Evolutionary conservation across 1,140 invertebrate species (phyloP), one percentile per base, ranked within the genome.

Genomic region (Harpegnathos saltator): DNA sequence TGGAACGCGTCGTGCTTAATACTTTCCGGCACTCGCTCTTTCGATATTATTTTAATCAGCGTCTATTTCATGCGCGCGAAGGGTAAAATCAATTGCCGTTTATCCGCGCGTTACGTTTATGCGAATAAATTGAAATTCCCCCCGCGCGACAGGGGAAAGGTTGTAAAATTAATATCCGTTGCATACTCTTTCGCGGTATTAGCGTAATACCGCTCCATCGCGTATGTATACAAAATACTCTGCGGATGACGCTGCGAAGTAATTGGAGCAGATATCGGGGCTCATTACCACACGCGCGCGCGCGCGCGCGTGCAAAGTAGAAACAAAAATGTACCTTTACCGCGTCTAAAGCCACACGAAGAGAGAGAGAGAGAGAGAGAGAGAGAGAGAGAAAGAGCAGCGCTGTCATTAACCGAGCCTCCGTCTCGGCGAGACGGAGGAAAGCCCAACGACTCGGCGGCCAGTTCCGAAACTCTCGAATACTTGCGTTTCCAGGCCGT

Each of bases 161-260:
- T n/a, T 48, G 19, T 74, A 61, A 61, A 61, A 74, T 63, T 50
- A 75, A 74, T 75, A 50, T 75, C 26, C n/a, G 38, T 54, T 77
- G 44, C 19, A 26, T 77, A 12, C 15, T 3, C 15, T 50, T 65
- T 29, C 54, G 48, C 19, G n/a, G 56, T 12, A 65, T 50, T 65
- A 7, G 11, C 19, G 52, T 52, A 68, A 38, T 68, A 44, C 9
- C 7, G 38, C 29, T 44, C 3, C 7, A 11, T 9, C 3, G 9
- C 4, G 56, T 38, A 44, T 24, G 29, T 63, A 50, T 7, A 48
- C 48, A 48, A 56, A 68, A 78, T 68, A 78, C 68, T 66, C 26
- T 24, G n/a, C n/a, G 65, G 19, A 38, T 63, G 50, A 9, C 11
- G 38, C n/a, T 44, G 38, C 38, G 38, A 44, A 9, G 38, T 44